Evolutionary conservation across 2,113 vertebrate genomes (phyloP), one percentile per base, ranked within the genome.

Genomic region (Sakesphorus luctuosus): DNA sequence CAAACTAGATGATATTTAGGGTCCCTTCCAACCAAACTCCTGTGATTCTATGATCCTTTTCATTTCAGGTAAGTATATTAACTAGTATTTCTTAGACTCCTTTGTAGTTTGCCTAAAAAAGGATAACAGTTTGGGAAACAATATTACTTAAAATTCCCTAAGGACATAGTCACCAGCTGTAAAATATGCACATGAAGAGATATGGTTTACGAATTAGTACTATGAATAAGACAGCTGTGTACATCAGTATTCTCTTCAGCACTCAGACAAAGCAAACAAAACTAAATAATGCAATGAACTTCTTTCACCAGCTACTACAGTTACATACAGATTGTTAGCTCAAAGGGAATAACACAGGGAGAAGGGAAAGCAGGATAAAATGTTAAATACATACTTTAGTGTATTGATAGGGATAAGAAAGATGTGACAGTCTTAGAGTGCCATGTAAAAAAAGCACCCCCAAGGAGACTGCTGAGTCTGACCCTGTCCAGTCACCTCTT

Each of bases 271-370:
- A 92, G 63, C 67, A 95, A 93, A 90, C 65, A 90, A 77, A 88
- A 33, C 79, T 94, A 96, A 96, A 95, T 90, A 94, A 96, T 78
- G 49, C 83, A 90, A 79, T 69, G 63, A 92, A 84, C 50, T 94
- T 69, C 49, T 93, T 93, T 87, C 69, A 55, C 20, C 35, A 38
- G 33, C 46, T 80, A 29, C 85, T 80, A 12, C 46, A 63, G 76
- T 23, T 84, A 62, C 90, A 74, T 92, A 71, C 85, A 81, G 35
- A 95, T 84, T 66, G 72, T 50, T 84, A 35, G 43, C 79, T 90
- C 79, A 55, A 86, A 88, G 72, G 31, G 55, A 71, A 35, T 75
- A 73, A 18, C 31, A 11, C 11, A 55, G 16, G 50, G 3, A 69
- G n/a, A 33, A 69, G 68, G 8, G 23, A 90, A 92, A 66, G 18